These are phyloP conservation scores for Cichladusa arquata DNA, from an alignment of 2,113 vertebrate species.

Conservation along the genomic window DNA sequence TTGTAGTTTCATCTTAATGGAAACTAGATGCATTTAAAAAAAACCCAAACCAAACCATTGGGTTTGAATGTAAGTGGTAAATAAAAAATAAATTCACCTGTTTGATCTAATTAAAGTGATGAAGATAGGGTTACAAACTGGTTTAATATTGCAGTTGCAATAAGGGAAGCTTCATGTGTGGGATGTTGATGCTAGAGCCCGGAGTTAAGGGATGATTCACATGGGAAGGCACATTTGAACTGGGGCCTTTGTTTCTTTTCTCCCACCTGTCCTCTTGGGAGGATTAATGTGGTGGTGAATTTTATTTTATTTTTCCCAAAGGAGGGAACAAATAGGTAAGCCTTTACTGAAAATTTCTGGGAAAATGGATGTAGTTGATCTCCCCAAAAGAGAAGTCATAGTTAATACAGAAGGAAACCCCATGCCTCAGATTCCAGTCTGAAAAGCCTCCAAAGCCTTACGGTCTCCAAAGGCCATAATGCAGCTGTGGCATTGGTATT, in stretches of 20 bases:
- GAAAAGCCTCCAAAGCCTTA: background rate
- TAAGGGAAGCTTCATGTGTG: background rate
- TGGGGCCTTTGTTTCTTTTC: background rate
- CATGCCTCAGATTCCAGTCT: background rate
- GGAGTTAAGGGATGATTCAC: rapidly evolving
- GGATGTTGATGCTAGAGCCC: background rate
- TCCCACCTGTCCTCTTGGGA: rapidly evolving
- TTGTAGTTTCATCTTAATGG: background rate
- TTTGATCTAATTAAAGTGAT: background rate
- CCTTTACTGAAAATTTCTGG: background rate
- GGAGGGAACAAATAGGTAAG: background rate
- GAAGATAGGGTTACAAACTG: rapidly evolving
- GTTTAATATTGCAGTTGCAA: background rate
- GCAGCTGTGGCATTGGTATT: background rate
- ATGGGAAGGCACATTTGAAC: background rate
- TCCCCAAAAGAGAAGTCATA: background rate
- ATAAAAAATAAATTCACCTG: background rate
- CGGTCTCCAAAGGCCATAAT: rapidly evolving
- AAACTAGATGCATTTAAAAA: background rate
- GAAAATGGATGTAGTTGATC: background rate
- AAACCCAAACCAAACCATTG: background rate
- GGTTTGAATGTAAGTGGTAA: background rate
- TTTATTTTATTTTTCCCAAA: background rate
- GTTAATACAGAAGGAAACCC: background rate
- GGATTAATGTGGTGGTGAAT: background rate